Base-by-base conservation (phyloP, 2,888 invertebrate genomes). In the Brenthis ino region DNA sequence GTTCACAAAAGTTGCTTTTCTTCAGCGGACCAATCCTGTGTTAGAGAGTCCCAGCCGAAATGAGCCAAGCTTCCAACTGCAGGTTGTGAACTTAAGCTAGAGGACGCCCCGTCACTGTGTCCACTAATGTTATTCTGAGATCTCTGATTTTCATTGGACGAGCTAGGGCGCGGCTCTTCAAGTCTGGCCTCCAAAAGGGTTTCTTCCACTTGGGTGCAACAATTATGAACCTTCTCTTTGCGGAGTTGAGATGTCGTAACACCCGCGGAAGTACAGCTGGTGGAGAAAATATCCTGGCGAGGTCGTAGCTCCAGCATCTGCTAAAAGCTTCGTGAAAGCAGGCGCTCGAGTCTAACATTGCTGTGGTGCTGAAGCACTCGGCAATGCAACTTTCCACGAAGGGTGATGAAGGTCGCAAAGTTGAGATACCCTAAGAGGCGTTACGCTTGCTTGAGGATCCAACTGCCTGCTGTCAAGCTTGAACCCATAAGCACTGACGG, bases 161-260 rank as follows among this genome's bases (percentile, higher is more conserved):
- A 13, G 63, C 64, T 13, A 70, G 24, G 1, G 70, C 66, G 11
- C 71, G 50, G 16, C 57, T n/a, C 37, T 74, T 74, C 14, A 80
- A 74, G 57, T 81, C 79, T 12, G 78, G 64, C 63, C 74, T 70
- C 72, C 73, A 75, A 58, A 76, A 77, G 0, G 77, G 77, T n/a
- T 67, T 70, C 8, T 75, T 64, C 80, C 80, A 81, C 11, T 75
- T 69, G 0, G 75, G 75, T 6, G 58, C 71, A 37, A 75, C 67
- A 0, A 73, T 3, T 1, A 75, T 56, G 37, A 57, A 74, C 14
- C 60, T 20, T 20, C 72, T 70, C 11, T 16, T 20, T 0, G 72
- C 68, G 5, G 50, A 24, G 55, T 74, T 76, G 20, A 76, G 67
- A 37, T 74, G 73, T 4, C 51, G 13, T 11, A 75, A 54, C 3